Evolutionary conservation across 1,140 invertebrate genomes (phyloP), one percentile per base, ranked within the genome.

Genomic region (Carposina sasakii): DNA sequence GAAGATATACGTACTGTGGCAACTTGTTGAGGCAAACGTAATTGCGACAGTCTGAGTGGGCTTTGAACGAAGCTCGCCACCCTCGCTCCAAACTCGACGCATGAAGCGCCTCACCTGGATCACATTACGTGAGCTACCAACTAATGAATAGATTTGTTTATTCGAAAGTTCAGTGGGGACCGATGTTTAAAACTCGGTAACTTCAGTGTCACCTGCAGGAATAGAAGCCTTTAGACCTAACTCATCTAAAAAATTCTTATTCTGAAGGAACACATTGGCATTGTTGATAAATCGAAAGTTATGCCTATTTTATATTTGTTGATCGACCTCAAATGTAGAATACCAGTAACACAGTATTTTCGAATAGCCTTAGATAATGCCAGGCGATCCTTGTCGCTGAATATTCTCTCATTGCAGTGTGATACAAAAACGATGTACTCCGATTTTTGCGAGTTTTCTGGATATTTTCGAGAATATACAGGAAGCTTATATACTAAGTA

Each of bases 261-360:
- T 48, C 15, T 28, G 16, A 13, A 48, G 15, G 23, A 48, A 48
- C 2, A 40, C 36, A 15, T 48, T 48, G 22, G 37, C 37, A 33
- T 42, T 42, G 6, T 49, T 49, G 47, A 33, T 10, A 42, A 8
- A 33, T 49, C 47, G 23, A 49, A 41, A 2, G 45, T 49, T n/a
- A 49, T 41, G 4, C 19, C 39, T 9, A 49, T 19, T 33, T 41
- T 41, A 40, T 23, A 49, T 17, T 19, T 39, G 13, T 40, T 48
- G 12, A 48, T 28, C 2, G 34, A 19, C 21, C 21, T 28, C 9
- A 44, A 23, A 31, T 46, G 43, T n/a, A 46, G 15, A n/a, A 46
- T n/a, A 15, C 43, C 43, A 21, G 43, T 17, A 1, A 46, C 13
- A 6, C 30, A 20, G 15, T 46, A 20, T 23, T 46, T 46, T 2